Evolutionary conservation across 2,797 vertebrate species (phyloP).

Genomic region (Danio tinwini): DNA sequence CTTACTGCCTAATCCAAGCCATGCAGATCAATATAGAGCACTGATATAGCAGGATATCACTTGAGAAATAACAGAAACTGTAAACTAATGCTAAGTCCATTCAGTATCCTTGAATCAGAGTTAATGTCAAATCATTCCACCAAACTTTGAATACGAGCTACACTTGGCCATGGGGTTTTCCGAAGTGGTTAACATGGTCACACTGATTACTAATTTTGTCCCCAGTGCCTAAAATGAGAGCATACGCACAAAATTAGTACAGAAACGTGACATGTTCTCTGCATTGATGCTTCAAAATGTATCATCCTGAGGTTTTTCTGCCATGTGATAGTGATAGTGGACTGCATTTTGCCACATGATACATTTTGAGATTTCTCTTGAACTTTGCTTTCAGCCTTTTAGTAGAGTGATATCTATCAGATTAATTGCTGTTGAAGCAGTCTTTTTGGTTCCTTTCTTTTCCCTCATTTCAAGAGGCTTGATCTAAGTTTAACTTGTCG

Average conservation of each 20-base stretch:
- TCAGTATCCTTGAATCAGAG: slow-evolving; percentile 56
- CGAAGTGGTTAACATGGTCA: slow-evolving; percentile 86
- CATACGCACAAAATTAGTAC: slow-evolving; percentile 84
- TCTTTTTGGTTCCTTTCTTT: slow-evolving; percentile 58
- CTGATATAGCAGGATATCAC: slow-evolving; percentile 60
- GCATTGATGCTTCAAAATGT: slow-evolving; percentile 94
- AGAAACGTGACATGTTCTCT: slow-evolving; percentile 86
- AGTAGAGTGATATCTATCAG: slow-evolving; percentile 77
- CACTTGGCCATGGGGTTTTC: slow-evolving; percentile 89
- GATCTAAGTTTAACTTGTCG: slow-evolving; percentile 79
- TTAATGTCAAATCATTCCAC: slow-evolving; percentile 53
- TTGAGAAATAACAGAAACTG: slow-evolving; percentile 19
- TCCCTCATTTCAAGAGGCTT: slow-evolving; percentile 79
- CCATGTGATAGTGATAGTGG: slow-evolving; percentile 70
- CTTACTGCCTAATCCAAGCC: slow-evolving; percentile 61
- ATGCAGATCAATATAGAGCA: slow-evolving; percentile 82
- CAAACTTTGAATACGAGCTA: slow-evolving; percentile 70
- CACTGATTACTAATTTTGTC: slow-evolving; percentile 85
- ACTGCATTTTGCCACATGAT: slow-evolving; percentile 78
- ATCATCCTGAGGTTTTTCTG: slow-evolving; percentile 71
- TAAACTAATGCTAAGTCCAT: slow-evolving; percentile 48
- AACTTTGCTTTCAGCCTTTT: slow-evolving; percentile 67
- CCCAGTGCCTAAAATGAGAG: slow-evolving; percentile 56
- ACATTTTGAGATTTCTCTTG: slow-evolving; percentile 86
- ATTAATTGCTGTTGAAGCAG: slow-evolving; percentile 61